Base-by-base conservation (phyloP, 2,113 vertebrate species). In the Halichoeres trimaculatus region DNA sequence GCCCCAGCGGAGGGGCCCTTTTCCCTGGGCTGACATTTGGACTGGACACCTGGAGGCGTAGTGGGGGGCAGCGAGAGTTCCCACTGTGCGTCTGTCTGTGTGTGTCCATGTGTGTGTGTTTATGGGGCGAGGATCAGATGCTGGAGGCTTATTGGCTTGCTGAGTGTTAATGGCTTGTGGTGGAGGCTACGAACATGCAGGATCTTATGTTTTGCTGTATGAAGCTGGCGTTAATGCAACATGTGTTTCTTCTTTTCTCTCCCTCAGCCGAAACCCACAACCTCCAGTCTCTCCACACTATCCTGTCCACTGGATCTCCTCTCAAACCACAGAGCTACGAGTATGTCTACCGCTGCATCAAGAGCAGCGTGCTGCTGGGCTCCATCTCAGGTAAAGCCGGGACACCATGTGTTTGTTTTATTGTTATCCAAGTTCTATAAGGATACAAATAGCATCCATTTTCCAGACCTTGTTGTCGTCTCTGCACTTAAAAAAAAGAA, bases 281-380 rank as follows among this genome's bases (percentile, higher is more conserved):
- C 40, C 95, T 99, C 1, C 96, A 97, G 66, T 96, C 96, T 0
- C 95, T 99, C 6, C 98, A 96, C 90, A 98, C 94, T 14, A 95
- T 99, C 74, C 93, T 99, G 86, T 98, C 97, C 3, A 99, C 97
- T 0, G 97, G 98, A 41, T 99, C 98, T 1, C 96, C 96, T 0
- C 95, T 99, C 72, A 98, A 96, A 51, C 93, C 96, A 17, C 95
- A 95, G 74, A 98, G 96, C 91, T 99, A 97, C 0, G 96, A 99
- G 26, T 99, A 99, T 3, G 97, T 99, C 55, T 99, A 98, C 94
- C 88, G 85, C 56, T 92, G 94, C 85, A 90, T 99, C 77, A 99
- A 98, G 88, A 96, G 82, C 89, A 94, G 88, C 2, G 90, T 99
- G 26, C 93, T 99, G 26, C 93, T 99, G 66, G 97, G 95, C 77